These are phyloP conservation scores for Chlorodrepanis virens DNA, from an alignment of 2,113 vertebrate genomes.

Conservation along the genomic window DNA sequence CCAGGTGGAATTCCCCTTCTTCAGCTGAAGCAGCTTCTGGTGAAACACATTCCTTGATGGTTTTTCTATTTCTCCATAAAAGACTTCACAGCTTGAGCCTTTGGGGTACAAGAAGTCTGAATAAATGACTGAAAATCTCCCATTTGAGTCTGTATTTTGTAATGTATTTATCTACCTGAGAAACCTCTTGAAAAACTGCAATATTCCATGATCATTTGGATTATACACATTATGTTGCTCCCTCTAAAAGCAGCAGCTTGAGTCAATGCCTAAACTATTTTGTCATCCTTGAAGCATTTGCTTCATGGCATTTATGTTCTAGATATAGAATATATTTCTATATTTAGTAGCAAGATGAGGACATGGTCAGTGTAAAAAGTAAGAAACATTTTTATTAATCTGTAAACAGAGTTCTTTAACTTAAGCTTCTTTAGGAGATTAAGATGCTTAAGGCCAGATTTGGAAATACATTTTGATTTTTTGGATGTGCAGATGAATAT, in stretches of 20 bases:
- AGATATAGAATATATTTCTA: neutral
- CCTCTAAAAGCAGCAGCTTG: neutral
- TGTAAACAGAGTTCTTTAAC: neutral
- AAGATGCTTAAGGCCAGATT: neutral
- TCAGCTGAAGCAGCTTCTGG: neutral
- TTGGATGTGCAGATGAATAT: neutral
- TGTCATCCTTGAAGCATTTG: neutral
- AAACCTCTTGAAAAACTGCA: neutral
- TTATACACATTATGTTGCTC: neutral
- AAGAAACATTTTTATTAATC: neutral
- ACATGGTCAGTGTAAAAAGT: neutral
- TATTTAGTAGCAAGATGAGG: neutral
- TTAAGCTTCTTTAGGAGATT: conserved; percentile 3
- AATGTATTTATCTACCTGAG: neutral
- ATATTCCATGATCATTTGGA: neutral
- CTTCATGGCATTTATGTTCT: neutral
- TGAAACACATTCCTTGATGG: neutral
- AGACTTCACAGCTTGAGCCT: neutral
- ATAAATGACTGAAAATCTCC: neutral
- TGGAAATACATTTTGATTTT: neutral
- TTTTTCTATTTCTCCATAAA: neutral
- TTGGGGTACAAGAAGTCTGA: neutral
- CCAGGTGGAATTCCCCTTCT: neutral
- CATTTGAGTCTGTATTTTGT: neutral
- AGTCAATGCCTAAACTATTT: neutral